These are phyloP conservation scores for Leptosomus discolor DNA, from an alignment of 2,113 vertebrate genomes.

Conservation along the genomic window DNA sequence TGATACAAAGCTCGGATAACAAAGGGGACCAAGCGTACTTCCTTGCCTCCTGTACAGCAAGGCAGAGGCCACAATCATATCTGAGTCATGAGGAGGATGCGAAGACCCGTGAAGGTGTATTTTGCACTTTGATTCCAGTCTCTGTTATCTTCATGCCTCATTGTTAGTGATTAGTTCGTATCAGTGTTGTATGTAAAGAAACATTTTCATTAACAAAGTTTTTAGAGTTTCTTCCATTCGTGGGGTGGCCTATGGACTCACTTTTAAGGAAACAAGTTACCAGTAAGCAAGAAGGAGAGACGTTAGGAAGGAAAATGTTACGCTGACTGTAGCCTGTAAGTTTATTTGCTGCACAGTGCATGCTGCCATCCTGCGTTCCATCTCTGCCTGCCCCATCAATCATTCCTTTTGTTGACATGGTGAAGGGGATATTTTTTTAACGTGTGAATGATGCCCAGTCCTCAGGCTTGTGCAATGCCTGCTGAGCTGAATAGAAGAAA, in stretches of 20 bases:
- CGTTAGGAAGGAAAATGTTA: not conserved
- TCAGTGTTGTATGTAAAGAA: not conserved
- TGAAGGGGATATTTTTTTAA: not conserved
- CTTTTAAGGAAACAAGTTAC: not conserved
- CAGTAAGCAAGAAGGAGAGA: not conserved
- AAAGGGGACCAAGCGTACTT: not conserved
- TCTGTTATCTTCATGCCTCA: not conserved
- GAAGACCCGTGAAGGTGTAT: not conserved
- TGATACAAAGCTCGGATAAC: accelerated
- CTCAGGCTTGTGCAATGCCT: not conserved
- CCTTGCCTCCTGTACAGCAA: not conserved
- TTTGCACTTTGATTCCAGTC: not conserved
- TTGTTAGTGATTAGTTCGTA: not conserved
- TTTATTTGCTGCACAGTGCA: not conserved
- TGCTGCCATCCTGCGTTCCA: not conserved
- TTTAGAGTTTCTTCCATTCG: not conserved
- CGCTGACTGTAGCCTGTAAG: not conserved
- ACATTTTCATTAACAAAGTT: not conserved
- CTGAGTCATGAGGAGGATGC: not conserved
- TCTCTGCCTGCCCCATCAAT: not conserved
- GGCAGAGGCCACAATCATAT: not conserved
- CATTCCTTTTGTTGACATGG: not conserved
- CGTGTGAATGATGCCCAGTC: not conserved
- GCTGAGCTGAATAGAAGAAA: not conserved
- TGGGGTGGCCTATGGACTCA: not conserved